Evolutionary conservation across 92 coral and sea anemone species (phyloP), one percentile per base, ranked within the genome.

Genomic region (Hydrozoanthus gracilis): DNA sequence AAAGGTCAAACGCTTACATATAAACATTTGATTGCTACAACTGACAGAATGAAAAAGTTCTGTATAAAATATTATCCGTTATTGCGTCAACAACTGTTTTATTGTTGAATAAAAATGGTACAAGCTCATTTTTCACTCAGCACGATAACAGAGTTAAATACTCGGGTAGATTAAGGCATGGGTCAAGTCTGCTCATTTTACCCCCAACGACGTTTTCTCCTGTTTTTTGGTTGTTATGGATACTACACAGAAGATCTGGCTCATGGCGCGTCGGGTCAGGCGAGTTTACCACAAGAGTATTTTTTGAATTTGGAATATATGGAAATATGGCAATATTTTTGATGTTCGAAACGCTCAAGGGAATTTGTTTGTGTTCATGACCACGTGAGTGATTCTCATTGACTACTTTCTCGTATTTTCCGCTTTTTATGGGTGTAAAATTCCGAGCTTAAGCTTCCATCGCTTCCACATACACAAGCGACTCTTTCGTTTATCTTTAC

Each of bases 131-230:
- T n/a, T n/a, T n/a, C n/a, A n/a, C n/a, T n/a, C n/a, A n/a, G n/a
- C n/a, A n/a, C n/a, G n/a, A n/a, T n/a, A n/a, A n/a, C n/a, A n/a
- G n/a, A n/a, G n/a, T n/a, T n/a, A n/a, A n/a, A n/a, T n/a, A n/a
- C 77, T 71, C 55, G 54, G 77, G 77, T 45, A 71, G 20, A 71
- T 71, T 71, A 71, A 71, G 77, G 77, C 77, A 71, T 71, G 77
- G 77, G 77, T 71, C 77, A 71, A 71, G 77, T 52, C 20, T 44
- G 77, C 16, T 52, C 12, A 44, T 71, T 71, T 71, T 45, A 71
- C 77, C 77, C 77, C 77, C 54, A 71, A 71, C 77, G 77, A 71
- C 76, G 54, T 71, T 71, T 71, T 20, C 52, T 52, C 18, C 5
- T 4, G 76, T 44, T 71, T 0, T 46, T 71, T 1, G 0, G 77